Evolutionary conservation across 53 echinoderm and acorn worm genomes (phyloP).

Genomic region (Pentamera pediparva): DNA sequence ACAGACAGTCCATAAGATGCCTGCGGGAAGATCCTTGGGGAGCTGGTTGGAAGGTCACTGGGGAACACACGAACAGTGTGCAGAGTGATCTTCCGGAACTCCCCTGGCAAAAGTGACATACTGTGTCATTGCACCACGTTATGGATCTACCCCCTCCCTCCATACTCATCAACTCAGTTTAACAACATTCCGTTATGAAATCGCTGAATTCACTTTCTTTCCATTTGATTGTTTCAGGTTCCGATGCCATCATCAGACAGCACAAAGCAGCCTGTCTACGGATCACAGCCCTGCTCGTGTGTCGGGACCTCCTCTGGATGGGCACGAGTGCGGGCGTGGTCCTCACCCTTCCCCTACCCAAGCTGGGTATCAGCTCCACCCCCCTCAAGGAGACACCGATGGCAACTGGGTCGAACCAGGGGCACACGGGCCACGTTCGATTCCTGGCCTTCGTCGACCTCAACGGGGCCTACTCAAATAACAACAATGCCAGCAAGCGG

Average conservation of each 20-base stretch:
- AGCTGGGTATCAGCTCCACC: conserved; percentile 66
- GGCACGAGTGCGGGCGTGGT: conserved; percentile 99
- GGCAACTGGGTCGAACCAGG: conserved; percentile 89
- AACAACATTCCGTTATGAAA: too few species aligned
- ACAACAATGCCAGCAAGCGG: conserved; percentile 45
- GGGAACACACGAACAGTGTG: too few species aligned
- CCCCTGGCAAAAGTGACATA: too few species aligned
- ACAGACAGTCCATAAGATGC: too few species aligned
- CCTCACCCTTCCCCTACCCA: conserved; percentile 88
- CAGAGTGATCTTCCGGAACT: too few species aligned
- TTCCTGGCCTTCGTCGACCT: conserved; percentile 88
- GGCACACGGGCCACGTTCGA: conserved; percentile 96
- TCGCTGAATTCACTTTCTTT: too few species aligned
- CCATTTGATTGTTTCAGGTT: conserved; percentile 48
- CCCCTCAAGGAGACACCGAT: conserved; percentile 59
- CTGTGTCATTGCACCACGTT: too few species aligned
- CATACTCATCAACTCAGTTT: too few species aligned
- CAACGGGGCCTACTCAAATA: conserved; percentile 45
- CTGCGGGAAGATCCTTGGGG: too few species aligned
- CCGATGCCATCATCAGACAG: conserved; percentile 98
- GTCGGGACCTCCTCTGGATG: conserved; percentile 93
- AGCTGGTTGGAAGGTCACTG: too few species aligned
- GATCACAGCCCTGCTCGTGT: conserved; percentile 91
- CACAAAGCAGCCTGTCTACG: conserved; percentile 97
- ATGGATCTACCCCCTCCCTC: too few species aligned